Evolutionary conservation across 2,113 vertebrate genomes (phyloP).

Genomic region (Calcarius ornatus): DNA sequence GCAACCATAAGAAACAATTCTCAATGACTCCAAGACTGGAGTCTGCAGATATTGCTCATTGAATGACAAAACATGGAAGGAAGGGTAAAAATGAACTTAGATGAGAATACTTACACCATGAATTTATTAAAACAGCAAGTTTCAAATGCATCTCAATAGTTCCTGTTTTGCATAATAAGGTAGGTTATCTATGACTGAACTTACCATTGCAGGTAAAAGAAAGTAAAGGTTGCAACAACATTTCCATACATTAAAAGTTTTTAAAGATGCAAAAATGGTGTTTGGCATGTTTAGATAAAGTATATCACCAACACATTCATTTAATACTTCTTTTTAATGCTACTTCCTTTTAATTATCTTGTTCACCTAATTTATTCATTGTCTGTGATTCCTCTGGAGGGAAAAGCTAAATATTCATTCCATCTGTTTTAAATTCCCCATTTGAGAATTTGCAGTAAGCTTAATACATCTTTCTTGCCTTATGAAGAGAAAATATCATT

Average conservation of each 20-base stretch:
- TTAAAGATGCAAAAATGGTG: neutral
- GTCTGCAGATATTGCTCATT: neutral
- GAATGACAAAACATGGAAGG: neutral
- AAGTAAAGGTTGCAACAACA: neutral
- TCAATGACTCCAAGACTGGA: neutral
- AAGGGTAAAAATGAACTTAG: neutral
- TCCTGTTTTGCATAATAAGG: neutral
- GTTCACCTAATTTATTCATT: neutral
- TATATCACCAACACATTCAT: neutral
- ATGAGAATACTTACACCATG: neutral
- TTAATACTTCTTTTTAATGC: neutral
- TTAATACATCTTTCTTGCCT: conserved; percentile 2
- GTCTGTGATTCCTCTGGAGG: conserved; percentile 12
- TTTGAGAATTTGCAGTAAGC: conserved; percentile 37
- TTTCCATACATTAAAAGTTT: neutral
- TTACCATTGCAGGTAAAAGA: neutral
- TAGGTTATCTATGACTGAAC: neutral
- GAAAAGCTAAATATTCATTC: conserved; percentile 49
- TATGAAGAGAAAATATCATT: conserved; percentile 56
- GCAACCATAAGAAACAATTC: neutral
- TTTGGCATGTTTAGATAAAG: neutral
- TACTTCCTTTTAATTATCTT: conserved; percentile 12
- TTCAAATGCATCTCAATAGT: neutral
- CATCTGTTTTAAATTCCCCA: conserved; percentile 53
- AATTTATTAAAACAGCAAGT: neutral